Percentiles rank a stretch among this genome's conserved stretches.
These are phyloP conservation scores for Orientallactaga bullata DNA, from an alignment of 2,113 vertebrate species.

Conservation along the genomic window DNA sequence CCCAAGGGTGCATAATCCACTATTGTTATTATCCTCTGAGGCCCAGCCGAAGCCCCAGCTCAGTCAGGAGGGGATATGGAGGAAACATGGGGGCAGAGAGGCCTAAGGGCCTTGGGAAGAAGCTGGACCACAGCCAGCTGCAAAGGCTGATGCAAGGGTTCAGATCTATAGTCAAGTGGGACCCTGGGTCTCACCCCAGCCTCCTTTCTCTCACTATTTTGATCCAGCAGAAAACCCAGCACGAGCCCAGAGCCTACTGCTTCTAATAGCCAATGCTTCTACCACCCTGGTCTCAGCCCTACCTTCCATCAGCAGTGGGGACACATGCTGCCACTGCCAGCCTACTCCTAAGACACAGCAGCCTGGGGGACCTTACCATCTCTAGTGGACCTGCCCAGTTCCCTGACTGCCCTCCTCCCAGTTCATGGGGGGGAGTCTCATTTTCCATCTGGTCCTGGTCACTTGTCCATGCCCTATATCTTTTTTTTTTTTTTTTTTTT, in stretches of 20 bases:
- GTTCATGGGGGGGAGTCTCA: accelerated
- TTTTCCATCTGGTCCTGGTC: too few species aligned
- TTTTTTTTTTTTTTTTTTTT: too few species aligned
- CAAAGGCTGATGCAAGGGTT: background rate
- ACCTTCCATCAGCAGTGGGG: background rate
- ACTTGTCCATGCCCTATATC: background rate
- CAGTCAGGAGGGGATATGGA: background rate
- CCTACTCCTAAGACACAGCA: background rate
- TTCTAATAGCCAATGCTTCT: background rate
- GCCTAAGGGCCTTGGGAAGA: background rate
- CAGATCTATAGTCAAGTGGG: background rate
- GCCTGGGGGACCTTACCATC: background rate
- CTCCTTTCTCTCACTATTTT: background rate
- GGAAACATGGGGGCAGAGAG: background rate
- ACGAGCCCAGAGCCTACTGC: background rate
- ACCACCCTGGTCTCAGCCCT: background rate
- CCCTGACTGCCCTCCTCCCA: background rate
- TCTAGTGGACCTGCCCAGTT: background rate
- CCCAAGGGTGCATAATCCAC: accelerated
- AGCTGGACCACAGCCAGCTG: background rate
- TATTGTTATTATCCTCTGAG: accelerated
- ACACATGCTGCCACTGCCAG: background rate
- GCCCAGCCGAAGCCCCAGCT: background rate
- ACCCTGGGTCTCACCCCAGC: background rate
- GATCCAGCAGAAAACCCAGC: background rate